Evolutionary conservation across 1,140 invertebrate genomes (phyloP), one percentile per base, ranked within the genome.

Genomic region (Zaprionus vittiger): DNA sequence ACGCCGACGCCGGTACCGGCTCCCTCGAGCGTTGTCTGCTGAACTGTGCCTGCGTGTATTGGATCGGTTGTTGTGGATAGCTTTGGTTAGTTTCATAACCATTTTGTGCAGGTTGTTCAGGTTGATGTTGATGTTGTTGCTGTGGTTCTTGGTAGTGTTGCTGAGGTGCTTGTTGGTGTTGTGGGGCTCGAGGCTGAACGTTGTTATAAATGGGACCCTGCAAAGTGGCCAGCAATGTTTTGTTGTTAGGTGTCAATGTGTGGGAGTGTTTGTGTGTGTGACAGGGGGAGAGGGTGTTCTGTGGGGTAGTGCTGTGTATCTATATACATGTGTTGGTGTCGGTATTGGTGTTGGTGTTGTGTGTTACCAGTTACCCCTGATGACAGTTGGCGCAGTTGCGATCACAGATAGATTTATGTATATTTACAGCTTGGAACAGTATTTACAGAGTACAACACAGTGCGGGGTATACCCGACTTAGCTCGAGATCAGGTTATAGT

Each of bases 181-280:
- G 73, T 52, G 77, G 80, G 34, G 80, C 63, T 61, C 79, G 78
- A 7, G 77, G 71, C 49, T 83, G 80, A 67, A 92, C 84, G 78
- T 92, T 92, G 77, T 92, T 92, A 90, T 92, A 92, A 81, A 91
- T 86, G 75, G 87, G 80, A 61, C 80, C 91, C 91, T 92, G 91
- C 54, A 91, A 47, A 90, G 67, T 89, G 78, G 67, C 64, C 77
- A 87, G 85, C 83, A 74, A 74, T 59, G 72, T 79, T 67, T 71
- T 71, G 69, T 54, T 56, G 76, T 81, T 80, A 65, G 65, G 68
- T 71, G 49, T 81, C 54, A 34, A 22, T 69, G 57, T 26, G 68
- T 54, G 57, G 15, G 59, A 26, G 34, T 12, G n/a, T 57, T n/a
- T 34, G 61, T 44, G 17, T 49, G 26, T 72, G 37, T 49, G 64